These are phyloP conservation scores for Erebia epiphron DNA, from an alignment of 2,888 invertebrate genomes.

Conservation along the genomic window DNA sequence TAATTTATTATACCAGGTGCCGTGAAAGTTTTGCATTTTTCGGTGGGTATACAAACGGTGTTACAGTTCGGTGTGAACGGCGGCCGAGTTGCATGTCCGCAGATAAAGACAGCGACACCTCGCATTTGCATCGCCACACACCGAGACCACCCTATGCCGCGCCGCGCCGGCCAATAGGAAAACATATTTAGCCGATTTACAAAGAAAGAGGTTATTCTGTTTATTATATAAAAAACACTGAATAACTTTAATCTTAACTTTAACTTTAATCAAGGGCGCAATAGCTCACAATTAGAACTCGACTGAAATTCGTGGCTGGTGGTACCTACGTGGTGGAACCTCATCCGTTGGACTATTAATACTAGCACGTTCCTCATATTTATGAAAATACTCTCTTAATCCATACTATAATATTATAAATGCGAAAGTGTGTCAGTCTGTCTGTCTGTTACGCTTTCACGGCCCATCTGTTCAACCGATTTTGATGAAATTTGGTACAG, in stretches of 20 bases:
- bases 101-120: slow-evolving; percentile 72
- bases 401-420: no score
- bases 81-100: slow-evolving; percentile 45
- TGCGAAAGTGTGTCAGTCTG: no score
- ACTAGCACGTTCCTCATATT: no score
- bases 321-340: no score
- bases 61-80: slow-evolving; percentile 56
- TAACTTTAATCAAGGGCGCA: neutral
- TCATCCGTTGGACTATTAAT: no score
- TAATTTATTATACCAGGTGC: neutral
- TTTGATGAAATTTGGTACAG: no score
- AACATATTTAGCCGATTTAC: slow-evolving; percentile 12
- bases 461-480: no score
- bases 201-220: neutral
- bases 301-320: no score
- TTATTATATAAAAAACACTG: neutral
- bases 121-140: slow-evolving; percentile 79
- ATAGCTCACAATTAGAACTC: neutral
- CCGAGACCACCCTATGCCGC: slow-evolving; percentile 61
- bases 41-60: slow-evolving; percentile 8
- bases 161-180: slow-evolving; percentile 32
- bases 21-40: neutral
- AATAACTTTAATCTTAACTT: no score
- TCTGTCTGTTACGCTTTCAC: no score
- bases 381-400: no score